Percentiles rank a stretch among this genome's conserved stretches.
phyloP scores from a whole-genome alignment of 2,113 vertebrate species.

The Pteruthius melanotis region DNA sequence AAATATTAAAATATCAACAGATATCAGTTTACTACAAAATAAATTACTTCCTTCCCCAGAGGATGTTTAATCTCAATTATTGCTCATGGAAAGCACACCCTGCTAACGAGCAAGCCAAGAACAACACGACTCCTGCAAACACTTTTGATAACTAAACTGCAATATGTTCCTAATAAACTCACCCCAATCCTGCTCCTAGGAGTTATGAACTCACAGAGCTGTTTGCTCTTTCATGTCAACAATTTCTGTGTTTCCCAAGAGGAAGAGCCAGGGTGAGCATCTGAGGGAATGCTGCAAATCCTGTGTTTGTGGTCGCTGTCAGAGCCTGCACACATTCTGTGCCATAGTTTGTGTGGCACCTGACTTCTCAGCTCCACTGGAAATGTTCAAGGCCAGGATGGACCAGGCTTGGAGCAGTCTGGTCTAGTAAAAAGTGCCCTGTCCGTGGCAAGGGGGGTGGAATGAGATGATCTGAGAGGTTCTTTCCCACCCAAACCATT shows the following conservation, averaged over 20 bases:
- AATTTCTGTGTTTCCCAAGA: not conserved
- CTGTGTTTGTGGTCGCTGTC: not conserved
- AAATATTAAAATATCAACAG: constrained; percentile 32
- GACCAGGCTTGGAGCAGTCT: not conserved
- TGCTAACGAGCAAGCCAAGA: not conserved
- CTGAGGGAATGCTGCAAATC: not conserved
- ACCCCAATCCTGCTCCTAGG: not conserved
- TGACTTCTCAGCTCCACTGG: not conserved
- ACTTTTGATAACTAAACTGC: not conserved
- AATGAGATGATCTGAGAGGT: not conserved
- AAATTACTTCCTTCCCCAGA: constrained; percentile 43
- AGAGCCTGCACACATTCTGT: not conserved
- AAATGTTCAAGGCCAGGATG: fast-evolving
- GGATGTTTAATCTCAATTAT: constrained; percentile 46
- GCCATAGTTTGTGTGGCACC: not conserved
- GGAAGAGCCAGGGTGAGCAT: not conserved
- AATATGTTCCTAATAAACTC: not conserved
- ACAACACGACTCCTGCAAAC: not conserved
- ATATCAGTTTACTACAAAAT: constrained; percentile 53
- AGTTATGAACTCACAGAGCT: not conserved
- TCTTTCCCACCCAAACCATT: not conserved
- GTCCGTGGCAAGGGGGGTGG: not conserved
- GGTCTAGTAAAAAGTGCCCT: not conserved
- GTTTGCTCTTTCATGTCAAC: not conserved
- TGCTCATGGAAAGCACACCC: not conserved